A percentile compares a stretch with the other conserved stretches of the same genome.
phyloP scores from a whole-genome alignment of 1,140 invertebrate species.

The Bombus polaris region DNA sequence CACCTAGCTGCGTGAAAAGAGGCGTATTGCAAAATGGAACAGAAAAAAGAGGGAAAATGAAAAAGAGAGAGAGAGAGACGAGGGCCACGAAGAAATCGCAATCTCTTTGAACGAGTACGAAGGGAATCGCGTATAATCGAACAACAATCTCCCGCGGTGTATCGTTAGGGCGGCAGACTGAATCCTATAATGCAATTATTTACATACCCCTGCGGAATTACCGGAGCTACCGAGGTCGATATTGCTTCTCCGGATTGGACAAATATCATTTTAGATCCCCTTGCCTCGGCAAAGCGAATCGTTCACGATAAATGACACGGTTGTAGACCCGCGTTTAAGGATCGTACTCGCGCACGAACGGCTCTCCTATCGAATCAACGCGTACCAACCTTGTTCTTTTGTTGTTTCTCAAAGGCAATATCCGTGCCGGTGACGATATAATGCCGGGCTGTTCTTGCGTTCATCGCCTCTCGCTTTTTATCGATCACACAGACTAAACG shows the following conservation, averaged over 20 bases:
- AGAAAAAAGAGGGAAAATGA: no score
- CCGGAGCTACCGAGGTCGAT: constrained; percentile 65
- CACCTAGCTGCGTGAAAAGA: no score
- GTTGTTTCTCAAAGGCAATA: constrained; percentile 6
- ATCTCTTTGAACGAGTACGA: constrained; percentile 67
- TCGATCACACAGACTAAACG: not conserved
- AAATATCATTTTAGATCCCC: constrained; percentile 77
- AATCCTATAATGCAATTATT: constrained; percentile 79
- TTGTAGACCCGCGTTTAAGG: constrained; percentile 47
- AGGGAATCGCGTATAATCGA: constrained; percentile 73
- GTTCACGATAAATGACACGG: constrained; percentile 60
- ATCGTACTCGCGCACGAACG: constrained; percentile 27
- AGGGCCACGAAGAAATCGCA: constrained; percentile 70
- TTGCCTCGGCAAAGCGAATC: constrained; percentile 30
- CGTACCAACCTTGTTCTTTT: not conserved
- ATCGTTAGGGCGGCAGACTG: constrained; percentile 39
- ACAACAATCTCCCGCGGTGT: constrained; percentile 68
- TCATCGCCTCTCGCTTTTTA: not conserved
- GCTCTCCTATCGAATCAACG: constrained; percentile 29
- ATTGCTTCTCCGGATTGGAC: constrained; percentile 74
- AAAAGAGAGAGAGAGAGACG: not conserved
- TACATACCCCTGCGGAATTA: constrained; percentile 76
- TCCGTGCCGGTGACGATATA: not conserved
- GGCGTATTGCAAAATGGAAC: not conserved
- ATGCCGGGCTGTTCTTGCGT: not conserved